These are phyloP conservation scores for Chunga burmeisteri DNA, from an alignment of 2,113 vertebrate genomes.

Conservation along the genomic window DNA sequence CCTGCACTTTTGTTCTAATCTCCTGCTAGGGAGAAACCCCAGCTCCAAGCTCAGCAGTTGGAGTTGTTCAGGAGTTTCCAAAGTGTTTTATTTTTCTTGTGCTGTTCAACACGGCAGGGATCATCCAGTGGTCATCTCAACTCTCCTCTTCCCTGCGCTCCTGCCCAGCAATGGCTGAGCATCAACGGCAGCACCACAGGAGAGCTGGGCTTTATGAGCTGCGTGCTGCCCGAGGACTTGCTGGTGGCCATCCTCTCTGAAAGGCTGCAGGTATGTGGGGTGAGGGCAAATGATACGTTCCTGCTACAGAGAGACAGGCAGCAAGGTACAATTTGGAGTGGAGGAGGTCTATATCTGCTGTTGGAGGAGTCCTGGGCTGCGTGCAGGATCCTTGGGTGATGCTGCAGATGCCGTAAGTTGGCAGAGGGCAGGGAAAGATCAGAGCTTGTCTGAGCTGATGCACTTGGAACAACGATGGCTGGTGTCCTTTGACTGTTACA, in stretches of 20 bases:
- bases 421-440: background rate
- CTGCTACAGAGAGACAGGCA: background rate
- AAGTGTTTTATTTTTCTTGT: background rate
- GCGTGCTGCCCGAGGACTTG: conserved; percentile 81
- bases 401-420: background rate
- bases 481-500: background rate
- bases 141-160: background rate
- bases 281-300: fast-evolving
- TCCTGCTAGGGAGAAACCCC: background rate
- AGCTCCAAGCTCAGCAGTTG: background rate
- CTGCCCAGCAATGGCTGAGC: conserved; percentile 35
- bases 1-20: background rate
- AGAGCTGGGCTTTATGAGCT: conserved; percentile 62
- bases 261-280: conserved; percentile 82
- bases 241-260: conserved; percentile 83
- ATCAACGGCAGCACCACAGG: conserved; percentile 45
- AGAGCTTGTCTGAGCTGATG: background rate
- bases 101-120: background rate
- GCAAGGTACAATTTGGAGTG: fast-evolving
- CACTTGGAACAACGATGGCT: background rate
- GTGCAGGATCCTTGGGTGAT: background rate
- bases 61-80: background rate
- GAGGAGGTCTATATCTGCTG: background rate
- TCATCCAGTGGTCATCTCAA: background rate
- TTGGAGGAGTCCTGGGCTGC: no score